Percentiles rank a stretch among this genome's conserved stretches.
These are phyloP conservation scores for Ctenomys sociabilis DNA, from an alignment of 2,113 vertebrate species.

Conservation along the genomic window DNA sequence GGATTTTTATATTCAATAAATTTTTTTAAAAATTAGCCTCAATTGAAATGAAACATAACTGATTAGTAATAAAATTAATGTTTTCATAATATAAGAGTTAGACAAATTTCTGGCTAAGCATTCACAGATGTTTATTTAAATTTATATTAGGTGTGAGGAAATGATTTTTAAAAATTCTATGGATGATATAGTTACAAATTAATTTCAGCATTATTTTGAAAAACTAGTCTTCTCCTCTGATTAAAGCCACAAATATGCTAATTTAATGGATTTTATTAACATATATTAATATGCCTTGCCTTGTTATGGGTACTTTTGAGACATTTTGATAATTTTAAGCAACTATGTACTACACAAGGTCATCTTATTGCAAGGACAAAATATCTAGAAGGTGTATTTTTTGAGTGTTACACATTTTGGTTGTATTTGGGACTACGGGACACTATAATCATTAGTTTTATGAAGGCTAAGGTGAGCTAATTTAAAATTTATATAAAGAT, in stretches of 20 bases:
- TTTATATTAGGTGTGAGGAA: constrained; percentile 15
- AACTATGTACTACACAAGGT: constrained; percentile 1
- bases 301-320: neutral
- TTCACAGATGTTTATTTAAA: constrained; percentile 27
- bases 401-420: constrained; percentile 39
- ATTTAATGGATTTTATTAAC: neutral
- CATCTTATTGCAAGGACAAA: constrained; percentile 11
- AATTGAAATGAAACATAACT: neutral
- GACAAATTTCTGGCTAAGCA: constrained; percentile 36
- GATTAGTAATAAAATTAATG: neutral
- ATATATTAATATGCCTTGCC: constrained; percentile 1
- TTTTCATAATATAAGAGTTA: neutral
- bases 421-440: neutral
- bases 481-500: constrained; percentile 63
- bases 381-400: constrained; percentile 48
- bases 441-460: constrained; percentile 55
- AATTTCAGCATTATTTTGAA: constrained; percentile 15
- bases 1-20: constrained; percentile 1
- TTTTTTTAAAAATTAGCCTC: neutral
- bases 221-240: constrained; percentile 38
- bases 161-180: neutral
- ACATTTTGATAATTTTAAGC: constrained; percentile 51
- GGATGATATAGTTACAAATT: neutral
- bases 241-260: constrained; percentile 41
- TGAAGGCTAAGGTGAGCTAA: constrained; percentile 57